phyloP scores from a whole-genome alignment of 2,113 vertebrate genomes.

The Tympanuchus pallidicinctus region DNA sequence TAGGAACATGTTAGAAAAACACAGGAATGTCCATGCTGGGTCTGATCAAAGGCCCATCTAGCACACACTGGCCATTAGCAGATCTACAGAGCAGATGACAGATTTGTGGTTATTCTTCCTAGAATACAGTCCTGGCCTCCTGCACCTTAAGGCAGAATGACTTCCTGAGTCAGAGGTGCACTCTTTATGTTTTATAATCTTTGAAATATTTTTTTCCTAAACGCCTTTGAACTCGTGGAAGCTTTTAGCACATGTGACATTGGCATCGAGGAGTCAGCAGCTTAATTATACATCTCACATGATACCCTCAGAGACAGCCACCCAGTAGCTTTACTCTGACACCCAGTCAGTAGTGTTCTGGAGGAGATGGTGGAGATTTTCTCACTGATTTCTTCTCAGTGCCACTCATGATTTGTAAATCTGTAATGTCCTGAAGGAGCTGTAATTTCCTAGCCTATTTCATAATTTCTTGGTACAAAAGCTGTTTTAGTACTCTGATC shows the following conservation, averaged over 20 bases:
- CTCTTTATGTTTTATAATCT: background rate
- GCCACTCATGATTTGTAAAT: background rate
- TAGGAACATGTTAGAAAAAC: background rate
- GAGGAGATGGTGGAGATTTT: background rate
- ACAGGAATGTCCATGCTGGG: background rate
- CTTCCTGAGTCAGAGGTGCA: background rate
- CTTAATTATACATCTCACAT: background rate
- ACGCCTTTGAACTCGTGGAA: background rate
- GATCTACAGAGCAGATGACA: accelerated
- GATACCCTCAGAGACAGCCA: background rate
- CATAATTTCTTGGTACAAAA: background rate
- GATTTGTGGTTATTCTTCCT: background rate
- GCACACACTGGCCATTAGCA: background rate
- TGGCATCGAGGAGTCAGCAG: background rate
- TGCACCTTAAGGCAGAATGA: background rate
- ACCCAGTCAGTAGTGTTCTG: background rate
- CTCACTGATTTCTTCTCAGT: background rate
- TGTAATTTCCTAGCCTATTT: background rate
- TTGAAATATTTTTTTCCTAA: background rate
- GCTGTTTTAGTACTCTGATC: background rate
- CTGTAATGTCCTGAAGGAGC: background rate
- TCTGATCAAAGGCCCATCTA: background rate
- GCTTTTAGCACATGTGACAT: background rate
- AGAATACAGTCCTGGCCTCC: background rate
- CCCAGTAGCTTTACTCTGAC: background rate